Evolutionary conservation across 2,113 vertebrate genomes (phyloP).

Genomic region (Eolophus roseicapilla): DNA sequence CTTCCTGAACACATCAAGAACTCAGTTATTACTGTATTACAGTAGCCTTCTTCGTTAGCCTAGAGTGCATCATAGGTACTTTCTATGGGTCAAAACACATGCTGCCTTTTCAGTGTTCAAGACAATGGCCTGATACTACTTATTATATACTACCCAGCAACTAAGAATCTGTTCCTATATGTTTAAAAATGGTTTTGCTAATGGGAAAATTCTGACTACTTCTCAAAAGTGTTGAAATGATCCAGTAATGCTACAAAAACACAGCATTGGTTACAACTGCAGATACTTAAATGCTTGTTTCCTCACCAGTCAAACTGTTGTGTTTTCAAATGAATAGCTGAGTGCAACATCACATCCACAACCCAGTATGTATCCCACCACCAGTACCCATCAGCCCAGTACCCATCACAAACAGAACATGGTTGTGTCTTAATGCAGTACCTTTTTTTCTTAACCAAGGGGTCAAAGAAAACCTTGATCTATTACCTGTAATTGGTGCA

Average conservation of each 20-base stretch:
- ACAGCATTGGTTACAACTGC: not conserved
- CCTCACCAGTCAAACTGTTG: not conserved
- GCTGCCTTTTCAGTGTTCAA: not conserved
- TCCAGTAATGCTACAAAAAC: not conserved
- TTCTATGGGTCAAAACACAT: not conserved
- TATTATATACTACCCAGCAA: not conserved
- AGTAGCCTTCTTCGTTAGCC: not conserved
- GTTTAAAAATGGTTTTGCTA: not conserved
- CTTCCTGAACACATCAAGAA: not conserved
- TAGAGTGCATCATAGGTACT: not conserved
- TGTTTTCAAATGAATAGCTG: not conserved
- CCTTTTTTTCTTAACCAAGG: not conserved
- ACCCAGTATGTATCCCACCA: not conserved
- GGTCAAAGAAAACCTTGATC: not conserved
- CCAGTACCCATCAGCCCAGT: not conserved
- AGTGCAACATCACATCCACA: not conserved
- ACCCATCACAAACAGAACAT: not conserved
- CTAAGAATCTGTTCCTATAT: not conserved
- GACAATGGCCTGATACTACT: not conserved
- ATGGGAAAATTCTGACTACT: not conserved
- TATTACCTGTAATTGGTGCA: constrained; percentile 92
- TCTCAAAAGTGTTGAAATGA: not conserved
- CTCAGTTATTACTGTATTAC: not conserved
- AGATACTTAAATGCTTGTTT: not conserved
- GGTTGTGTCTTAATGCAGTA: not conserved